Evolutionary conservation across 2,888 invertebrate genomes (phyloP).

Genomic region (Bedellia somnulentella): DNA sequence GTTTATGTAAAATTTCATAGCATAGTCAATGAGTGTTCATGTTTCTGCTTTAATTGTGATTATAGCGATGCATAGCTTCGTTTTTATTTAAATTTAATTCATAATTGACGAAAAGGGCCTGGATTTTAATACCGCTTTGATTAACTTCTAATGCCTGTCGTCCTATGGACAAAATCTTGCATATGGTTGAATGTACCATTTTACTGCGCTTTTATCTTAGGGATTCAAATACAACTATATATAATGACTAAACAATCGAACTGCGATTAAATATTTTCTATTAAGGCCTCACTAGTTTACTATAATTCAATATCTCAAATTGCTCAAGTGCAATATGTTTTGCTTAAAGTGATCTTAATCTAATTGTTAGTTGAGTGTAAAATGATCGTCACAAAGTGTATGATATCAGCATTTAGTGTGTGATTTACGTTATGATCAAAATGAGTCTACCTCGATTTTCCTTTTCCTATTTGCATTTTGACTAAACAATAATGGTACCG

Average conservation of each 20-base stretch:
- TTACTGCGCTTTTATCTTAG: not conserved
- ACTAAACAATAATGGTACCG: constrained; percentile 9
- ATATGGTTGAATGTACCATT: too few relatives aligned
- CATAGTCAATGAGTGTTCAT: not conserved
- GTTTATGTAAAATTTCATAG: constrained; percentile 9
- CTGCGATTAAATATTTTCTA: not conserved
- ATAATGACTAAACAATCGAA: not conserved
- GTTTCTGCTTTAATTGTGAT: not conserved
- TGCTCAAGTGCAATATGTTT: too few relatives aligned
- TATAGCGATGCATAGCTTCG: not conserved
- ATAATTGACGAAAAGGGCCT: not conserved
- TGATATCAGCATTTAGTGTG: not conserved
- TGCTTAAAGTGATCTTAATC: constrained; percentile 3
- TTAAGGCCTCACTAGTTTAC: not conserved
- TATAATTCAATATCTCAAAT: too few relatives aligned
- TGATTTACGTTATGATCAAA: not conserved
- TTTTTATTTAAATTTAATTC: not conserved
- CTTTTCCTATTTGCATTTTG: not conserved
- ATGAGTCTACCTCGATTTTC: not conserved
- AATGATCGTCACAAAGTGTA: constrained; percentile 2
- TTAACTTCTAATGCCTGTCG: too few relatives aligned
- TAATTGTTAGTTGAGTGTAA: not conserved
- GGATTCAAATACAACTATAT: not conserved
- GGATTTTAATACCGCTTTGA: too few relatives aligned
- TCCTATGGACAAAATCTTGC: too few relatives aligned